A percentile compares a stretch with the other conserved stretches of the same genome.
phyloP scores from a whole-genome alignment of 2,888 invertebrate species.

The Brachyptera putata region DNA sequence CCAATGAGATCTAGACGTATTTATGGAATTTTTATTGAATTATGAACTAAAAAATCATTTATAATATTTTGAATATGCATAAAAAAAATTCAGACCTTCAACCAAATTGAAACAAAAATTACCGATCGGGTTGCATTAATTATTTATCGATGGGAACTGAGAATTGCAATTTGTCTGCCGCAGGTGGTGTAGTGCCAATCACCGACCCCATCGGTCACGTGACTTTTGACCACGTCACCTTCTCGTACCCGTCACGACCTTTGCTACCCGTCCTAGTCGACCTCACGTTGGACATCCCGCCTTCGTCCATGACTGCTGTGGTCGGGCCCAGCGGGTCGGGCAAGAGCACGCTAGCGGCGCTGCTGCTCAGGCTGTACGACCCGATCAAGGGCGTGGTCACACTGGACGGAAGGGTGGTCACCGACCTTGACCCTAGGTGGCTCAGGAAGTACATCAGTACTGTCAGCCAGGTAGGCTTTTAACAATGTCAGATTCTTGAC shows the following conservation, averaged over 20 bases:
- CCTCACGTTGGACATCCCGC: constrained; percentile 59
- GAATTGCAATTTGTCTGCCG: too few species aligned
- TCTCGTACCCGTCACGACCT: constrained; percentile 64
- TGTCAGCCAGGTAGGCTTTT: constrained; percentile 79
- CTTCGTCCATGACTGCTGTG: constrained; percentile 62
- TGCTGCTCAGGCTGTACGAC: constrained; percentile 84
- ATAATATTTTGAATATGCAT: too few species aligned
- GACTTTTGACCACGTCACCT: constrained; percentile 66
- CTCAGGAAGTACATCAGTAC: constrained; percentile 80
- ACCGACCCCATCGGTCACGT: constrained; percentile 57
- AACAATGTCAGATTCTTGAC: too few species aligned
- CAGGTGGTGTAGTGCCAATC: constrained; percentile 59
- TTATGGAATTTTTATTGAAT: too few species aligned
- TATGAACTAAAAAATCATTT: too few species aligned
- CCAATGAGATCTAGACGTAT: too few species aligned
- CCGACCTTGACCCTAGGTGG: constrained; percentile 75
- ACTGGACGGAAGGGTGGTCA: constrained; percentile 74
- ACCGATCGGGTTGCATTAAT: too few species aligned
- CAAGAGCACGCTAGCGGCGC: constrained; percentile 84
- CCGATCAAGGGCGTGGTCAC: constrained; percentile 65
- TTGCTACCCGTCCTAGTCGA: constrained; percentile 59
- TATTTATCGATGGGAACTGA: too few species aligned
- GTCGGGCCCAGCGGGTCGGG: constrained; percentile 93
- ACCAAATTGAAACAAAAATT: too few species aligned
- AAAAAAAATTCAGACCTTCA: too few species aligned